Conservation (phyloP, 2,113 vertebrate genomes). For the Budorcas taxicolor region DNA sequence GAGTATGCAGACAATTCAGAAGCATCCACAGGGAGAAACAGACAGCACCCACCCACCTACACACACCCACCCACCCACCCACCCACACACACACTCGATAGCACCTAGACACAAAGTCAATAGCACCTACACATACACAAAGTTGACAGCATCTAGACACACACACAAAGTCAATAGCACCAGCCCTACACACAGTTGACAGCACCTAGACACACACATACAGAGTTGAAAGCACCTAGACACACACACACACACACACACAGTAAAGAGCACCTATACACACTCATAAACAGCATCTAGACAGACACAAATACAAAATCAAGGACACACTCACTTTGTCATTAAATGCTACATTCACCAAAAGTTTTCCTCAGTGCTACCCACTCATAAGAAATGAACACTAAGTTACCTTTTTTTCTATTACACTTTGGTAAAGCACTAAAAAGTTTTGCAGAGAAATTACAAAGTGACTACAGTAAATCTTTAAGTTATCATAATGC, state of each 20-base stretch:
- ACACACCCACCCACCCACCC: not conserved
- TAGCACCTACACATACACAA: not conserved
- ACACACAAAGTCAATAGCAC: not conserved
- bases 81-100: not conserved
- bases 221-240: not conserved
- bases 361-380: not conserved
- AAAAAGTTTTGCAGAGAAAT: not conserved
- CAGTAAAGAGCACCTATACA: not conserved
- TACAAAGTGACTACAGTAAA: constrained; percentile 3
- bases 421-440: constrained; percentile 21
- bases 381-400: not conserved
- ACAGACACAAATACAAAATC: not conserved
- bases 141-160: not conserved
- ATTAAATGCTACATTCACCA: not conserved
- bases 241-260: not conserved
- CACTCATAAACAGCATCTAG: not conserved
- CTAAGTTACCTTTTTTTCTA: not conserved
- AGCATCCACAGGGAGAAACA: not conserved
- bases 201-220: not conserved
- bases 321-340: not conserved
- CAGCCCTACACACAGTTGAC: not conserved
- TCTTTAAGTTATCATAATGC: not conserved
- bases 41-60: not conserved
- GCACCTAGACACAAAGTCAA: not conserved
- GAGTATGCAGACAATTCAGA: not conserved